These are phyloP conservation scores for Avahi laniger DNA, from an alignment of 2,797 vertebrate species.

Conservation along the genomic window DNA sequence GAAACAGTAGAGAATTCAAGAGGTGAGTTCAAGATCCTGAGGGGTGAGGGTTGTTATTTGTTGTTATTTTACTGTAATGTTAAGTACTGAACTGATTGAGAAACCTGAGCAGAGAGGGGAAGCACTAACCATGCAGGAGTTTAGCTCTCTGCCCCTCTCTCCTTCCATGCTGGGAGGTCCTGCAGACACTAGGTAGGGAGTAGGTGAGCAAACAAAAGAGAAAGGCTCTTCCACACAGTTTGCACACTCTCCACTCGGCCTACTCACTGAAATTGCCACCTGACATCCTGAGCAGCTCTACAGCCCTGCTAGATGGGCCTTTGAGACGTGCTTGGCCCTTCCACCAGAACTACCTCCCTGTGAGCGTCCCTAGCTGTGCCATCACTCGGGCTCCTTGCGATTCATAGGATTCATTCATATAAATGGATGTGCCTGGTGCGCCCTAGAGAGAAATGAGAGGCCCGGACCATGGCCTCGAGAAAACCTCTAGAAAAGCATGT, in stretches of 20 bases:
- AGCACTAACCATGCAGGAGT: background rate
- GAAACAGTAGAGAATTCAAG: background rate
- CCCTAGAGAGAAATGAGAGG: too few species aligned
- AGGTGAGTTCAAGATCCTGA: background rate
- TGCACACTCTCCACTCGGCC: too few species aligned
- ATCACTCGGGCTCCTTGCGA: background rate
- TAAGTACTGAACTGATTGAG: background rate
- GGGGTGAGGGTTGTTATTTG: background rate
- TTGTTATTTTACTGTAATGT: background rate
- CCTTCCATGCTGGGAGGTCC: background rate
- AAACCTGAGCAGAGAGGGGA: background rate
- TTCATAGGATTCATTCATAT: too few species aligned
- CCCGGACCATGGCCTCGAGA: background rate
- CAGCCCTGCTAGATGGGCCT: background rate
- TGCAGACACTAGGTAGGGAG: background rate
- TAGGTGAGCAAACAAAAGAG: background rate
- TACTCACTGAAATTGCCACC: background rate
- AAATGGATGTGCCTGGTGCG: too few species aligned
- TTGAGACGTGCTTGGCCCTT: background rate
- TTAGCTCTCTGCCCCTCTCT: background rate
- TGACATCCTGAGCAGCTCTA: background rate
- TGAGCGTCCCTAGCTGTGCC: rapidly evolving
- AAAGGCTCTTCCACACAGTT: background rate
- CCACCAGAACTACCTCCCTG: background rate
- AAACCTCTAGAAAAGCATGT: background rate